Base-by-base conservation (phyloP, 2,888 invertebrate genomes). In the Philaethria dido region DNA sequence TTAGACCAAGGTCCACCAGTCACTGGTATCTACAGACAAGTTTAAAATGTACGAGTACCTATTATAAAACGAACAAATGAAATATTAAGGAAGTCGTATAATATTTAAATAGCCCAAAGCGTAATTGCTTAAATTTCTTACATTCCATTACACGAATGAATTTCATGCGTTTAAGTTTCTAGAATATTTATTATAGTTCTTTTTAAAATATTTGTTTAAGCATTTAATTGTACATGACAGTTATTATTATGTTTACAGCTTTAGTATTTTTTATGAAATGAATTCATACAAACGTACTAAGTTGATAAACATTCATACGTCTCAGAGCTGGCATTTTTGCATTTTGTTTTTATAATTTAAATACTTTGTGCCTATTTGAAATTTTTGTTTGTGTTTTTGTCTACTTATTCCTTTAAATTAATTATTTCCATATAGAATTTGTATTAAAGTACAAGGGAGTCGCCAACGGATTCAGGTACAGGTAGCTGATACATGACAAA, bases 1-100 rank as follows among this genome's bases (percentile, higher is more conserved):
- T 66, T 72, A 66, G 67, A 68, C 75, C 83, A 85, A 85, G 86
- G 85, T 79, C 75, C 72, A 62, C 80, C 87, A 72, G 70, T 86
- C 86, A 82, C 64, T 75, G 22, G 54, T 45, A n/a, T n/a, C n/a
- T n/a, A 33, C 54, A 25, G 20, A 36, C 22, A 39, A 16, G 20
- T 47, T 11, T 48, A 29, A 62, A 6, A 9, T 33, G 29, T 42
- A 47, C n/a, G n/a, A n/a, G n/a, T n/a, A n/a, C n/a, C 18, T 25
- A 14, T 48, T 25, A 16, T 47, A 55, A 64, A 66, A 64, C 25
- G 61, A 64, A 69, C 61, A 44, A 57, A 57, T 55, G 61, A 52
- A 60, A 66, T 61, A 60, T 61, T 67, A 29, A 67, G 67, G 69
- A 69, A 69, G 64, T 67, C 63, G 29, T 69, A 59, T 61, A 25